Evolutionary conservation across 2,113 vertebrate species (phyloP), one percentile per base, ranked within the genome.

Genomic region (Rhipidura dahli): DNA sequence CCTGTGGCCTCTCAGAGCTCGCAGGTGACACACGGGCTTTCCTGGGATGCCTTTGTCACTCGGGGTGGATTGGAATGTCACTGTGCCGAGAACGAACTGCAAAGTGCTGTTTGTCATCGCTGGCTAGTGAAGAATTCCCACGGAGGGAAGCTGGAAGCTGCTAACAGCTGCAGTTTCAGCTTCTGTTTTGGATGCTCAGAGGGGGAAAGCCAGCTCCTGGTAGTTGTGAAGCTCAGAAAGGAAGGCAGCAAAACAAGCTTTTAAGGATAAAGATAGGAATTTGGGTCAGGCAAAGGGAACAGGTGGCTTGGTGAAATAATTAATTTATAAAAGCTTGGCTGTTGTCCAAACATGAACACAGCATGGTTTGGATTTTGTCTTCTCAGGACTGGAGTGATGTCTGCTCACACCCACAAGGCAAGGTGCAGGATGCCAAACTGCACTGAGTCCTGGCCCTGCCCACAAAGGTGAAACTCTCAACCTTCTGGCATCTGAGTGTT

Each of bases 281-380:
- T 95, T 80, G 45, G 85, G 71, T 92, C 70, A 85, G 65, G 75
- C 50, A 72, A 76, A 80, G 18, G 37, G 71, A 88, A 70, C 83
- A 88, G 85, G 90, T 94, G 75, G n/a, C 66, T 73, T 77, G 26
- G 39, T 87, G 71, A 83, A 94, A 94, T 79, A 91, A 90, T 61
- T 93, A 6, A 90, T 94, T 94, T 93, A 76, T 83, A 72, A 72
- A 76, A 80, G 40, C 57, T 94, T 92, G 92, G 82, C 85, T 50
- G 15, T 83, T 92, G 66, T 50, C 88, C 92, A 90, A 27, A 72
- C 18, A 11, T 45, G 66, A 69, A 14, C 88, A 65, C 90, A 93
- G 75, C 71, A 65, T 53, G 71, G 33, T 77, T 77, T 90, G 79
- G 71, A 63, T 95, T 85, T 90, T 83, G 18, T 61, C 49, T 95